Evolutionary conservation across 2,888 invertebrate species (phyloP).

Genomic region (Entomobrya proxima): DNA sequence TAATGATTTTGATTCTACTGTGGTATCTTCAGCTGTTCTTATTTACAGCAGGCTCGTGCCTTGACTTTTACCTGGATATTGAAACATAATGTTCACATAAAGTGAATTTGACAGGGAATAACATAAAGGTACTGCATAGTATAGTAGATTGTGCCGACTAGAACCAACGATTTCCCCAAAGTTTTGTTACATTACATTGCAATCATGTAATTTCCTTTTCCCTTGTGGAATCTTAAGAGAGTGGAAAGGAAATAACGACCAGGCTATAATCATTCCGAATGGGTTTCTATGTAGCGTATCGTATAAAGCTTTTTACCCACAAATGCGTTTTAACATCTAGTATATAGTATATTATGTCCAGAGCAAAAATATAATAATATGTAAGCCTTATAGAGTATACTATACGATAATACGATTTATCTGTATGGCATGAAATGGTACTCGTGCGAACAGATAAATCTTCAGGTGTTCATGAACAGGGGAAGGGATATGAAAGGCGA

Average conservation of each 20-base stretch:
- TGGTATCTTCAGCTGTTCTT: slow-evolving; percentile 49
- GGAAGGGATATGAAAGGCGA: slow-evolving; percentile 56
- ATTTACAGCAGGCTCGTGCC: slow-evolving; percentile 58
- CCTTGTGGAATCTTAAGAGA: slow-evolving; percentile 37
- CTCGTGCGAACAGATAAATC: slow-evolving; percentile 60
- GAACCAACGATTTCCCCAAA: slow-evolving; percentile 22
- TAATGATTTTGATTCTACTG: slow-evolving; percentile 51
- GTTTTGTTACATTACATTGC: slow-evolving; percentile 14
- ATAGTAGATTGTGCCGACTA: not conserved
- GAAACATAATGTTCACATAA: not conserved
- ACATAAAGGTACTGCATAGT: not conserved
- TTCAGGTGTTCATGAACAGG: slow-evolving; percentile 58
- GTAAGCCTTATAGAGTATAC: not conserved
- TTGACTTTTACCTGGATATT: not conserved
- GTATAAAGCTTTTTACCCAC: not conserved
- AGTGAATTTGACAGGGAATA: not conserved
- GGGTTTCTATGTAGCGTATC: not conserved
- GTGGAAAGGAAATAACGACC: slow-evolving; percentile 39
- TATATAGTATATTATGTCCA: too few relatives aligned
- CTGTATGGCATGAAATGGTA: not conserved
- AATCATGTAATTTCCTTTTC: slow-evolving; percentile 56
- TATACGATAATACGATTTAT: not conserved
- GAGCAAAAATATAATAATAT: too few relatives aligned
- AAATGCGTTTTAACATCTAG: too few relatives aligned
- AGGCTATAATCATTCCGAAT: slow-evolving; percentile 48